Percentiles rank a stretch among this genome's conserved stretches.
Evolutionary conservation across 2,797 vertebrate species (phyloP).

Genomic region (Mormyrus hasselquistii): DNA sequence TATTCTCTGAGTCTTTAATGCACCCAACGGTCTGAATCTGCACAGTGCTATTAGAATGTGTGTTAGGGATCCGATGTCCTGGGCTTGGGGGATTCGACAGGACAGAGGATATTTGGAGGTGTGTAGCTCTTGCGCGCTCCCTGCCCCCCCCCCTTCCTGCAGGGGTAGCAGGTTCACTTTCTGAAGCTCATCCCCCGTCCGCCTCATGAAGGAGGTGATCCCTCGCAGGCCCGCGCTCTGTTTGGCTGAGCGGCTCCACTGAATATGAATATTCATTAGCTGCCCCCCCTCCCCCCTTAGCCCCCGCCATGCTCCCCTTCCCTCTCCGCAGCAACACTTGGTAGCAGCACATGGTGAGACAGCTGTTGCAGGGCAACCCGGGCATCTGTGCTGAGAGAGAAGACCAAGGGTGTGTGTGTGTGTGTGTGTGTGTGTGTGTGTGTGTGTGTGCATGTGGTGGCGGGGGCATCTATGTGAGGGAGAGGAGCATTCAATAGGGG

Average conservation of each 20-base stretch:
- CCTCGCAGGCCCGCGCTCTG: conserved; percentile 56
- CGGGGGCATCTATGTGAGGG: conserved; percentile 41
- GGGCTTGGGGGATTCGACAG: not conserved
- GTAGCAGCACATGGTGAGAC: conserved; percentile 72
- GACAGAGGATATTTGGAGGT: not conserved
- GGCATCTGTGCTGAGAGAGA: conserved; percentile 68
- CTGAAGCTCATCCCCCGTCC: not conserved
- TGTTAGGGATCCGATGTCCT: not conserved
- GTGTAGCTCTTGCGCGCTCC: not conserved
- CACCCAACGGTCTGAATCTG: not conserved
- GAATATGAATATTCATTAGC: conserved; percentile 71
- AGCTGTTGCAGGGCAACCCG: conserved; percentile 71
- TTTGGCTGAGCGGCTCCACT: conserved; percentile 59
- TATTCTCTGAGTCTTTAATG: not conserved
- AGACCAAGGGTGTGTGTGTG: conserved; percentile 39
- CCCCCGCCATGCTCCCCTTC: conserved; percentile 37
- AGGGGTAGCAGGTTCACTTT: not conserved
- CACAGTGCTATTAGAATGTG: not conserved
- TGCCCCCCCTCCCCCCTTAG: conserved; percentile 40
- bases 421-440: conserved; percentile 36
- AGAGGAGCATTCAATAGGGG: conserved; percentile 16
- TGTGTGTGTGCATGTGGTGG: conserved; percentile 32
- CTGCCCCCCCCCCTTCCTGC: not conserved
- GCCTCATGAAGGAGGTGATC: conserved; percentile 50
- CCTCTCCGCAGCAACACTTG: conserved; percentile 69